Evolutionary conservation across 1,140 invertebrate species (phyloP), one percentile per base, ranked within the genome.

Genomic region (Pararge aegeria): DNA sequence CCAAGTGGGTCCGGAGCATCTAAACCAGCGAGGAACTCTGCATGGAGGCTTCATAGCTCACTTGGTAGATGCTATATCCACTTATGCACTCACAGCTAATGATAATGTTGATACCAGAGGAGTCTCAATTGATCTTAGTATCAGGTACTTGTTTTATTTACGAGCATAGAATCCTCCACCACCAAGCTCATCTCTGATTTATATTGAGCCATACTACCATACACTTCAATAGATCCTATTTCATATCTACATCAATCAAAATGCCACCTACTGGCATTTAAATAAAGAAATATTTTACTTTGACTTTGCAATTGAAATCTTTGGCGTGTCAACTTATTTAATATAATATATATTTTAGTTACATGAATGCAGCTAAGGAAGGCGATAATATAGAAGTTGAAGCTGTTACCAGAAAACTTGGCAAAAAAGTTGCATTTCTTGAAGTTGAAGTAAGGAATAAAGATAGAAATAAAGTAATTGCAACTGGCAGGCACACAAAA

Each of bases 11-110:
- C 83, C 94, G 18, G 94, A 97, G 58, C 95, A 97, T 83, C 76
- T 94, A 0, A 98, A 98, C 84, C 69, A 89, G 16, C 89, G 85
- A 44, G 96, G 96, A 0, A 93, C 93, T 0, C 82, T 98, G 3
- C 96, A 98, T 89, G 97, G 97, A 37, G 97, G 96, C 10, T 93
- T 96, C 63, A 96, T 94, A 9, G 93, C 94, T 9, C 95, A 95
- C 2, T 73, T 98, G 12, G 93, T 98, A 7, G 97, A 98, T 87
- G 91, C 92, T 56, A 82, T 98, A 12, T 97, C 97, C 4, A 96
- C 96, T 0, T 93, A 94, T 78, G 96, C 95, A 1, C 71, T 98
- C 4, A 92, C 95, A 72, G 94, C 95, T 0, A 87, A 93, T 59
- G 92, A 93, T 16, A 90, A 84, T 42, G 84, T 92, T 60, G 78